A percentile compares a stretch with the other conserved stretches of the same genome.
Conservation (phyloP, 2,113 vertebrate genomes). For the Pollachius pollachius region DNA sequence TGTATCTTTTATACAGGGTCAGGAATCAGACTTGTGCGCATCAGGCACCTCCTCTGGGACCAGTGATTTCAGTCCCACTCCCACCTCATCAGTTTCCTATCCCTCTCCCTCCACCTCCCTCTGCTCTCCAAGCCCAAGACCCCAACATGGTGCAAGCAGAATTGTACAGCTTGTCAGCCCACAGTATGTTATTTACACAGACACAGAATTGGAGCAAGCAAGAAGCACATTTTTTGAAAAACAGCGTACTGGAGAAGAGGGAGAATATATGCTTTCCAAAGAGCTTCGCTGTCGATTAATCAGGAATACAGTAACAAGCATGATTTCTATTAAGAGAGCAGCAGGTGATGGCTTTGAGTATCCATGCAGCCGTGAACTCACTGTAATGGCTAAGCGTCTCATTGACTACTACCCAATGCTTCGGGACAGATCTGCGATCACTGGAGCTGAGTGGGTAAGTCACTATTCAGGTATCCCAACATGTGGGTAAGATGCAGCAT, state of each 20-base stretch:
- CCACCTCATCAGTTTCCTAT: background rate
- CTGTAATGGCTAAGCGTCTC: slow-evolving; percentile 27
- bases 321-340: slow-evolving; percentile 30
- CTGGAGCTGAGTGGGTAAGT: slow-evolving; percentile 29
- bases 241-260: slow-evolving; percentile 10
- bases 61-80: background rate
- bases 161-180: slow-evolving; percentile 8
- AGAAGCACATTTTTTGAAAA: slow-evolving; percentile 12
- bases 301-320: slow-evolving; percentile 34
- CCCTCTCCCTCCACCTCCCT: background rate
- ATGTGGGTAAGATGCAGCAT: background rate
- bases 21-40: background rate
- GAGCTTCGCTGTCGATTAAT: slow-evolving; percentile 35
- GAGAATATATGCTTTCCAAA: slow-evolving; percentile 17
- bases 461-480: slow-evolving; percentile 9
- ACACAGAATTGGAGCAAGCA: slow-evolving; percentile 12
- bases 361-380: slow-evolving; percentile 33
- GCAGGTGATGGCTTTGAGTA: slow-evolving; percentile 22
- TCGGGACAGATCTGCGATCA: slow-evolving; percentile 5
- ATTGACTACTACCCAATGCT: slow-evolving; percentile 34
- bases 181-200: slow-evolving; percentile 6
- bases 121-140: background rate
- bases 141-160: slow-evolving; percentile 8
- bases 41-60: background rate
- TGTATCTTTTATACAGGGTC: background rate